Conservation (phyloP, 2,113 vertebrate genomes). For the Anguilla japonica region DNA sequence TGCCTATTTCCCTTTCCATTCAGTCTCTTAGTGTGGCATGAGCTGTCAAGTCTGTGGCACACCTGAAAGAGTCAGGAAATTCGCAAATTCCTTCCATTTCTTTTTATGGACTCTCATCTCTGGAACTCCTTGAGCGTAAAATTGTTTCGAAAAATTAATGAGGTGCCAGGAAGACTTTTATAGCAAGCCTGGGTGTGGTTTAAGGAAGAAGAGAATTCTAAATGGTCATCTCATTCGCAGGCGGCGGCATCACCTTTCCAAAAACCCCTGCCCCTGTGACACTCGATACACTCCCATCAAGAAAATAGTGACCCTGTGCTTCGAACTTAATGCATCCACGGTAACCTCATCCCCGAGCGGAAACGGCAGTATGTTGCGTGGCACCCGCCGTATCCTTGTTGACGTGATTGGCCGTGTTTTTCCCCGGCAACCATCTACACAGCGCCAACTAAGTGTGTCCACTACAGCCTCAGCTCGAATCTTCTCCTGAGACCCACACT, state of each 20-base stretch:
- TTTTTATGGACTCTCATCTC: background rate
- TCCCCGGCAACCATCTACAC: background rate
- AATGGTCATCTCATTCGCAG: background rate
- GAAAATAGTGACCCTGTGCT: too few relatives aligned
- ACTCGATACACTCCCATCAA: background rate
- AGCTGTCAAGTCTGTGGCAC: background rate
- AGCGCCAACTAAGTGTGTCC: background rate
- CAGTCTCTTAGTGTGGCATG: background rate
- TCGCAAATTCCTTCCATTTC: background rate
- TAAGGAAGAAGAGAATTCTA: background rate
- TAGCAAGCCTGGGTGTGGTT: background rate
- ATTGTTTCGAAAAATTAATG: conserved; percentile 9
- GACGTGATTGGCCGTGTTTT: background rate
- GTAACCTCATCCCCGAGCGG: too few relatives aligned
- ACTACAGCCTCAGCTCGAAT: background rate
- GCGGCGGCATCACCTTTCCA: background rate
- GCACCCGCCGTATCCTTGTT: background rate
- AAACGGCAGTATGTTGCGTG: background rate
- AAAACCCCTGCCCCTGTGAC: background rate
- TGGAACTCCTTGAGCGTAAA: conserved; percentile 15
- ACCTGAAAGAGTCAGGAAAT: background rate
- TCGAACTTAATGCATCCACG: too few relatives aligned
- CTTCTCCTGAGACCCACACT: background rate
- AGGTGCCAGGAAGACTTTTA: background rate
- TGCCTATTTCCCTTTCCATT: background rate